Base-by-base conservation (phyloP, 2,797 vertebrate species). In the Fringilla coelebs region DNA sequence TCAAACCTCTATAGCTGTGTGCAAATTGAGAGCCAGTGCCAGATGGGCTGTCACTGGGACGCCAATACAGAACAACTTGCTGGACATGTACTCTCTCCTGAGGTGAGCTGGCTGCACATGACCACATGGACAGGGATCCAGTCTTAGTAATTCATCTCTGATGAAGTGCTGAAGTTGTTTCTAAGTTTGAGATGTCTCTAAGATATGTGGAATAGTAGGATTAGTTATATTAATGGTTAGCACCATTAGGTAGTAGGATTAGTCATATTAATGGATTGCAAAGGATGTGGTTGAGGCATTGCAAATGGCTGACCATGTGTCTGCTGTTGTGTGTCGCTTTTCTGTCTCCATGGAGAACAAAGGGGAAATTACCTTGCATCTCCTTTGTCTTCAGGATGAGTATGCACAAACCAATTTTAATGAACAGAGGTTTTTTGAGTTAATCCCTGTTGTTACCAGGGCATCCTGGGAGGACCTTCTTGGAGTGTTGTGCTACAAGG, bases 41-140 rank as follows among this genome's bases (percentile, higher is more conserved):
- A 99, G 99, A 22, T 99, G 99, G 99, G 99, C 99, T 2, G 98
- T 99, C 83, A 99, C 99, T 0, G 99, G 99, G 9, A 99, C 99
- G 0, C 99, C 99, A 2, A 99, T 99, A 96, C 99, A 99, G 97
- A 99, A 99, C 98, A 99, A 99, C 97, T 96, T 99, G 87, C 91
- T 99, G 98, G 99, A 99, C 97, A 98, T 99, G 98, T 99, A 99
- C 95, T 99, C 99, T 0, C 98, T 99, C 89, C 98, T 99, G 40
- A 99, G 98, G 99, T 99, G 98, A 97, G 98, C 87, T 43, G 65
- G 29, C 62, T 68, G 32, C 48, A 36, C 0, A 0, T 31, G n/a
- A 46, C 20, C 17, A 11, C 9, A 2, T 8, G 49, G n/a, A 40
- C 10, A 49, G 45, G 57, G 49, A 21, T 68, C 55, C 60, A 11